Percentiles rank a stretch among this genome's conserved stretches.
These are phyloP conservation scores for Tribolium madens DNA, from an alignment of 1,140 invertebrate species.

Conservation along the genomic window DNA sequence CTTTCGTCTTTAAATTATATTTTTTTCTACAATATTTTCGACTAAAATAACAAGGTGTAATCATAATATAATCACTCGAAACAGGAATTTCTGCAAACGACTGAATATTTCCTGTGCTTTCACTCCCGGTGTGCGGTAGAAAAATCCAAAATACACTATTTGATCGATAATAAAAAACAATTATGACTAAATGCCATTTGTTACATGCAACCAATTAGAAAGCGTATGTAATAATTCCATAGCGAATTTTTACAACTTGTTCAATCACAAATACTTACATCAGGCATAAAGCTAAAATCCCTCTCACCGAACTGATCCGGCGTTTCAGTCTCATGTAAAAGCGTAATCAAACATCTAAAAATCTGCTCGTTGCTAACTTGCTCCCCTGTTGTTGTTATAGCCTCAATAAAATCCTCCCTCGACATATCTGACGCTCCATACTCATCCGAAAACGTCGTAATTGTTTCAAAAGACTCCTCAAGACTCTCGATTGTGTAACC, in stretches of 20 bases:
- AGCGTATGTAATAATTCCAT: not conserved
- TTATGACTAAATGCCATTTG: not conserved
- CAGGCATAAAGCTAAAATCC: slow-evolving; percentile 55
- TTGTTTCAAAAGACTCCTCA: slow-evolving; percentile 52
- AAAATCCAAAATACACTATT: not conserved
- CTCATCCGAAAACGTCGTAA: slow-evolving; percentile 46
- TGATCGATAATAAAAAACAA: not conserved
- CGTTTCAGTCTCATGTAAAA: slow-evolving; percentile 16
- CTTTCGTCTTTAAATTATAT: too few relatives aligned
- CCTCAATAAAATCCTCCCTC: slow-evolving; percentile 53
- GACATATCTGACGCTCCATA: slow-evolving; percentile 44
- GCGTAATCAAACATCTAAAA: slow-evolving; percentile 6
- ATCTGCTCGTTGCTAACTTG: slow-evolving; percentile 33
- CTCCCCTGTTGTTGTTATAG: slow-evolving; percentile 49
- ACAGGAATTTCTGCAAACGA: too few relatives aligned
- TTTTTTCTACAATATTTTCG: too few relatives aligned
- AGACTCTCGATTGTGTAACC: slow-evolving; percentile 65
- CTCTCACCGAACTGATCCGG: slow-evolving; percentile 34
- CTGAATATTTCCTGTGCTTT: not conserved
- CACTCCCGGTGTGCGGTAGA: not conserved
- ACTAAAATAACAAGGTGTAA: too few relatives aligned
- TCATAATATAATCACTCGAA: too few relatives aligned
- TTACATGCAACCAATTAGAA: not conserved
- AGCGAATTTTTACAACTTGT: not conserved
- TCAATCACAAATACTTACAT: slow-evolving; percentile 43